Base-by-base conservation (phyloP, 2,113 vertebrate genomes). In the Coracopsis vasa region DNA sequence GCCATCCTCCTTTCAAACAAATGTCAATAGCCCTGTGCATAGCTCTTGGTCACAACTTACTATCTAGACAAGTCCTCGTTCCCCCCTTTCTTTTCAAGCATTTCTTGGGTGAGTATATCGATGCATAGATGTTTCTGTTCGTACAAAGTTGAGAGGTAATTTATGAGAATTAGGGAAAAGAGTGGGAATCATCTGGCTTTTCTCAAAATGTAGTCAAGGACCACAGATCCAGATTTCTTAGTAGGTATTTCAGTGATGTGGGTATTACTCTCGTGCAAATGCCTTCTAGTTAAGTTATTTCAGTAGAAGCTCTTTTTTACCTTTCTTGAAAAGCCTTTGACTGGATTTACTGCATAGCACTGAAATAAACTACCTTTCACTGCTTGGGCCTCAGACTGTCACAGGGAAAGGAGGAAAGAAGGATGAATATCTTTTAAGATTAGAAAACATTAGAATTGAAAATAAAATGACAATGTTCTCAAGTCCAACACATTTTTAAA, bases 81-180 rank as follows among this genome's bases (percentile, higher is more conserved):
- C n/a, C 73, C 21, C 44, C 15, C 35, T 84, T 86, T 50, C 61
- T 53, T 70, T 79, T 86, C 33, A 85, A 88, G 47, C 31, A 50
- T 71, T 88, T 93, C 64, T 93, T 11, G 9, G 27, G 72, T 6
- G 41, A 25, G 19, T 88, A 80, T 93, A 93, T 78, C 78, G 85
- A 67, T 64, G 77, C 33, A 56, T 64, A 47, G 6, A 79, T 42
- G 35, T 78, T 94, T 83, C 72, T 44, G 47, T n/a, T 61, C 56
- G 35, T 24, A 83, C n/a, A 28, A 70, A 16, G 29, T 47, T 79
- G 75, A 95, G 61, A 92, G 73, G 69, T 41, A 62, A 92, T 96
- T 90, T 93, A 64, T 80, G 88, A 96, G 80, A 95, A 82, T 86
- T 92, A 94, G 27, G 35, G 78, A 83, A 50, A 83, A 86, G 64